Conservation (phyloP, 2,113 vertebrate species). For the Mus musculus region DNA sequence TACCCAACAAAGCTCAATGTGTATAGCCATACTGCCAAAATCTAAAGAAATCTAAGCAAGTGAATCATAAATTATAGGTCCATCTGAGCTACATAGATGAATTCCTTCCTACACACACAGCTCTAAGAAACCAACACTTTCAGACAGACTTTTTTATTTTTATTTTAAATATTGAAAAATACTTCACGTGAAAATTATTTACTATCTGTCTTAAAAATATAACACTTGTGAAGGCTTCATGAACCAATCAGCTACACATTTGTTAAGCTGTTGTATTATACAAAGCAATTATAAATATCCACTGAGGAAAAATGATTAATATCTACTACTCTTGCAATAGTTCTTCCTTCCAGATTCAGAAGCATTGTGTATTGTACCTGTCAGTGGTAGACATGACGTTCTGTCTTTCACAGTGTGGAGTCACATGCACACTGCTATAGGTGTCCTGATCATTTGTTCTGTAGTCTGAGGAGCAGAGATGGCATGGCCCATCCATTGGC, state of each 20-base stretch:
- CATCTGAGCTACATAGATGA: too few species aligned
- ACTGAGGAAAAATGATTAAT: neutral
- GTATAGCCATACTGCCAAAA: neutral
- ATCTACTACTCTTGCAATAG: neutral
- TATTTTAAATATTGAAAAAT: neutral
- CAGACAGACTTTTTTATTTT: neutral
- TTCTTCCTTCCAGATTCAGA: neutral
- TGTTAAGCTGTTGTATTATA: neutral
- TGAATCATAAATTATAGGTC: neutral
- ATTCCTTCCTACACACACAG: neutral
- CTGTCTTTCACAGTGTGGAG: neutral
- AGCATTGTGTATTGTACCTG: neutral
- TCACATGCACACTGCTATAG: fast-evolving
- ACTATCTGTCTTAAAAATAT: neutral
- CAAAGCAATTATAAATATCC: neutral
- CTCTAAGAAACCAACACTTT: neutral
- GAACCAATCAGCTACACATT: neutral
- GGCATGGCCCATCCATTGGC: neutral
- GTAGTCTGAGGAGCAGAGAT: neutral
- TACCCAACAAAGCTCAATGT: neutral
- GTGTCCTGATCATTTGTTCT: neutral
- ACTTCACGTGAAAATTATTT: neutral
- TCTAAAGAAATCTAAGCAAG: neutral
- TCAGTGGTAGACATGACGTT: neutral
- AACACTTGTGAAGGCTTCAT: neutral